These are phyloP conservation scores for Pachliopta kotzebuea DNA, from an alignment of 2,888 invertebrate species.

Conservation along the genomic window DNA sequence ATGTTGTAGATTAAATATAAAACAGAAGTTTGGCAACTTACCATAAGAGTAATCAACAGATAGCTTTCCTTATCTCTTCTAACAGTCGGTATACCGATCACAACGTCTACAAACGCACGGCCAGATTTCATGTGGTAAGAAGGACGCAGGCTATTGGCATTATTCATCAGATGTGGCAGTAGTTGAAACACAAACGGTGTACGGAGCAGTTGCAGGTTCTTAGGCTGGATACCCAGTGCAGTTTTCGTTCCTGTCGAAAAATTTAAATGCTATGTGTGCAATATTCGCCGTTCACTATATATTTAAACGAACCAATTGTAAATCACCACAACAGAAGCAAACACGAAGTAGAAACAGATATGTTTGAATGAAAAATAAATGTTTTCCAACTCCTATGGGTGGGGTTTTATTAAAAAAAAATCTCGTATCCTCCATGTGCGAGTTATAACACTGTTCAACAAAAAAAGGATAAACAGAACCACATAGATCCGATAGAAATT, in stretches of 20 bases:
- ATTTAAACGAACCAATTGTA: no score
- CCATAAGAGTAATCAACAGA: conserved; percentile 87
- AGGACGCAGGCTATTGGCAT: conserved; percentile 88
- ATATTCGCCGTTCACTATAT: background rate
- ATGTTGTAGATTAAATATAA: no score
- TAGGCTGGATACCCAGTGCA: conserved; percentile 59
- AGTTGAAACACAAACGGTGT: conserved; percentile 92
- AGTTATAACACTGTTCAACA: no score
- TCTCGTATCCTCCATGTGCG: no score
- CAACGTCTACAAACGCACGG: conserved; percentile 88
- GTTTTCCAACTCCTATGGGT: no score
- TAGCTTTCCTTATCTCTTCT: conserved; percentile 93
- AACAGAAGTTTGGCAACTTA: conserved; percentile 38
- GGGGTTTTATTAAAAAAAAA: no score
- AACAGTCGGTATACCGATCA: conserved; percentile 95
- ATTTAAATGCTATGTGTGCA: background rate
- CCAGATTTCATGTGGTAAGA: conserved; percentile 88
- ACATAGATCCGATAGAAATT: no score
- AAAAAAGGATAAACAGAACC: no score
- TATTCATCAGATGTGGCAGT: conserved; percentile 91
- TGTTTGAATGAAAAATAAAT: no score
- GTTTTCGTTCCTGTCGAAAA: conserved; percentile 44
- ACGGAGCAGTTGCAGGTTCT: conserved; percentile 74
- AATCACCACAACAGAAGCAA: no score
- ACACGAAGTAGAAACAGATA: no score